phyloP scores from a whole-genome alignment of 2,797 vertebrate genomes.

The Synanceia verrucosa region DNA sequence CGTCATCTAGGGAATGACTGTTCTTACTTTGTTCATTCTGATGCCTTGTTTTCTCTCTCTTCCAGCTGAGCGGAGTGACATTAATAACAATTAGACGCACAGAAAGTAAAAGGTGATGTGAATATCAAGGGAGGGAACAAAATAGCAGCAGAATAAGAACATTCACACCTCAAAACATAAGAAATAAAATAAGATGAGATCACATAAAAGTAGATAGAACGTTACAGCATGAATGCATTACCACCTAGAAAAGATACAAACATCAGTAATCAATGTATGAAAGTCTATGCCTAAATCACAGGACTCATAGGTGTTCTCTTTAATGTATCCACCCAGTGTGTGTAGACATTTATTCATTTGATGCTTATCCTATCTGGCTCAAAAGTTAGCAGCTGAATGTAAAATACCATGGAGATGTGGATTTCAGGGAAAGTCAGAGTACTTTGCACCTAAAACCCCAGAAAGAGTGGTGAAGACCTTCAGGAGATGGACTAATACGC shows the following conservation, averaged over 20 bases:
- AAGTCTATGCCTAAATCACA: neutral
- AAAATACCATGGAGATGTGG: neutral
- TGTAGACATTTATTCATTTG: conserved; percentile 2
- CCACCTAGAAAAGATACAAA: no score
- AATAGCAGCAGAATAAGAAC: conserved; percentile 7
- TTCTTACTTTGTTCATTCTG: conserved; percentile 62
- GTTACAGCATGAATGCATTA: no score
- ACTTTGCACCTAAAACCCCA: conserved; percentile 62
- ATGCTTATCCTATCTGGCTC: conserved; percentile 9
- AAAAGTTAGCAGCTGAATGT: conserved; percentile 9
- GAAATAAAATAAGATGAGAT: no score
- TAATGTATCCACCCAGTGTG: neutral
- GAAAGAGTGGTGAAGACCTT: conserved; percentile 51
- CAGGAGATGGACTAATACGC: conserved; percentile 66
- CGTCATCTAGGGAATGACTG: conserved; percentile 64
- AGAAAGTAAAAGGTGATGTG: conserved; percentile 30
- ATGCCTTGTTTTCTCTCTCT: conserved; percentile 59
- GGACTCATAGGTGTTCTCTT: neutral
- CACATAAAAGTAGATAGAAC: no score
- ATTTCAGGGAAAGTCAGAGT: conserved; percentile 43
- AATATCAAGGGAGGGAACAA: conserved; percentile 25
- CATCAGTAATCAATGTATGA: no score
- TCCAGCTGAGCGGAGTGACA: conserved; percentile 68
- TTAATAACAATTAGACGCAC: conserved; percentile 66
- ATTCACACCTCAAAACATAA: neutral